These are phyloP conservation scores for Conopomorpha cramerella DNA, from an alignment of 1,140 invertebrate genomes.

Conservation along the genomic window DNA sequence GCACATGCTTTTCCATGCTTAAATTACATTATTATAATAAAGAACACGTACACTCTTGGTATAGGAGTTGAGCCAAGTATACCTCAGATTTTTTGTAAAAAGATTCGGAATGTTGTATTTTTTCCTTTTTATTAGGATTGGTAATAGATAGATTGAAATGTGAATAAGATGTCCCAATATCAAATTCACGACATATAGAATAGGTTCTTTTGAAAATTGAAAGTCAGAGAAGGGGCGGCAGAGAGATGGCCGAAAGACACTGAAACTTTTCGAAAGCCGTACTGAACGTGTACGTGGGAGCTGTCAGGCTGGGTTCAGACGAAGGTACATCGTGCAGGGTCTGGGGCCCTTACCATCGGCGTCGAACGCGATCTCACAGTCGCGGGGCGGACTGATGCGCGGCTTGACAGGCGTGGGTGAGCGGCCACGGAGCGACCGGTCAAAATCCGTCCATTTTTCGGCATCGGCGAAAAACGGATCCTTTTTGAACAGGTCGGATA, in stretches of 20 bases:
- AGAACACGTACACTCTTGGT: constrained; percentile 47
- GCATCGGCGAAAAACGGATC: constrained; percentile 57
- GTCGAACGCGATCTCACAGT: constrained; percentile 70
- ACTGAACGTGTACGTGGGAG: neutral
- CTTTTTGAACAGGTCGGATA: constrained; percentile 48
- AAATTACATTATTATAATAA: constrained; percentile 4
- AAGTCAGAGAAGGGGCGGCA: constrained; percentile 6
- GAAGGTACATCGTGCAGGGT: constrained; percentile 30
- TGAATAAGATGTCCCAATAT: constrained; percentile 33
- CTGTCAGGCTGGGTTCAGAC: constrained; percentile 19
- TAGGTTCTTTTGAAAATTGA: neutral
- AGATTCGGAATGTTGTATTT: too few species aligned
- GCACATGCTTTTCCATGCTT: constrained; percentile 3
- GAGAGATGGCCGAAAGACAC: too few species aligned
- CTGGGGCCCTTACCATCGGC: constrained; percentile 67
- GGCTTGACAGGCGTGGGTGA: constrained; percentile 71
- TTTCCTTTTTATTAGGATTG: too few species aligned
- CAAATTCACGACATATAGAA: constrained; percentile 16
- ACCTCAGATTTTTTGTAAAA: too few species aligned
- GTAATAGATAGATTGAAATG: too few species aligned
- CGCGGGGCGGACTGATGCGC: constrained; percentile 66
- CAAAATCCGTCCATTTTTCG: constrained; percentile 55
- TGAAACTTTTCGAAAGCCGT: too few species aligned
- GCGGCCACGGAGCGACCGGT: constrained; percentile 57
- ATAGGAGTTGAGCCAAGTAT: too few species aligned